These are phyloP conservation scores for Salvator merianae DNA, from an alignment of 2,113 vertebrate genomes.

Conservation along the genomic window DNA sequence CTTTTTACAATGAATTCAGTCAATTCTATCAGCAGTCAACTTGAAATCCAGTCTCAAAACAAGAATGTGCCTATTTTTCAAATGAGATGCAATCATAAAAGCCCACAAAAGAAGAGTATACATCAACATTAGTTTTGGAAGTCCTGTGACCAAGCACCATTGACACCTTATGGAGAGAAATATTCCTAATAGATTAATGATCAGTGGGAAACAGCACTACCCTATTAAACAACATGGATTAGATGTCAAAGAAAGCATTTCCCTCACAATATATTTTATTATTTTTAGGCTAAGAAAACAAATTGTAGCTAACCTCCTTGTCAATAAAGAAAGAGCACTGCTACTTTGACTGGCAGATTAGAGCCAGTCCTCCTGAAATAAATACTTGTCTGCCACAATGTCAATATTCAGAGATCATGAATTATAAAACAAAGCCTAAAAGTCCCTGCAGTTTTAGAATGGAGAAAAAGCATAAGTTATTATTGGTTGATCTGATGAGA, in stretches of 20 bases:
- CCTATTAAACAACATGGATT: not conserved
- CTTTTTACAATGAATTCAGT: not conserved
- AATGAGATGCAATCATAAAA: not conserved
- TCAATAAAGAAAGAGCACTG: not conserved
- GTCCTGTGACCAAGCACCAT: not conserved
- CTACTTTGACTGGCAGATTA: constrained; percentile 2
- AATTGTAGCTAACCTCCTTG: constrained; percentile 25
- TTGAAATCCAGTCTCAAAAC: not conserved
- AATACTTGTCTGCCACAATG: constrained; percentile 10
- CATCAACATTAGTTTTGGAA: constrained; percentile 1
- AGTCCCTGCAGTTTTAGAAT: not conserved
- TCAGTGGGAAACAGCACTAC: constrained; percentile 17
- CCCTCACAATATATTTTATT: not conserved
- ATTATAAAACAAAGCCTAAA: constrained; percentile 12
- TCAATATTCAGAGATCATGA: constrained; percentile 23
- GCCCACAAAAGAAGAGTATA: not conserved
- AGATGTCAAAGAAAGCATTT: constrained; percentile 13
- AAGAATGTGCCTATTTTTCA: not conserved
- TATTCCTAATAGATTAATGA: constrained; percentile 12
- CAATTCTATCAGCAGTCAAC: not conserved
- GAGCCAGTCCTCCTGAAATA: constrained; percentile 2
- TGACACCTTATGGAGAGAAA: constrained; percentile 21
- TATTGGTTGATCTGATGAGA: no score
- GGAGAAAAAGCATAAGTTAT: not conserved
- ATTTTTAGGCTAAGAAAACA: constrained; percentile 31